These are phyloP conservation scores for Cliona cf. orientalis DNA, from an alignment of 37 sponge, comb jelly and placozoan species.

Conservation along the genomic window DNA sequence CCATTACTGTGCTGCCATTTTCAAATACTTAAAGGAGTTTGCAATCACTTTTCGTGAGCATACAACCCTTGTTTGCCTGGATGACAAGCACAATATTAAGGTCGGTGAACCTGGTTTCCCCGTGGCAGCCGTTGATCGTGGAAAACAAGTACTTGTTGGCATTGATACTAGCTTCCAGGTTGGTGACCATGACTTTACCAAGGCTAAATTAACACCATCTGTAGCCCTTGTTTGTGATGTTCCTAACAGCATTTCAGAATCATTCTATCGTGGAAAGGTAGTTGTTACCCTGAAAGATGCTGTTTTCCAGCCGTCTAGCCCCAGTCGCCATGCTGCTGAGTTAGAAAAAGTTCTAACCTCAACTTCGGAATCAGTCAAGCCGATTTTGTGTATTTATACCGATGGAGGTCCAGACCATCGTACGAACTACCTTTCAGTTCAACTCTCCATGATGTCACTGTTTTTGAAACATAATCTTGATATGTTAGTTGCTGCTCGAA, in stretches of 20 bases:
- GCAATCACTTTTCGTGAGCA: slow-evolving; percentile 30
- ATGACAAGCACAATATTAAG: slow-evolving; percentile 36
- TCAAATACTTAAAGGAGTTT: slow-evolving; percentile 35
- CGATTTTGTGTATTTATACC: too few species aligned
- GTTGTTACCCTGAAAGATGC: slow-evolving; percentile 39
- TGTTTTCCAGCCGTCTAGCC: slow-evolving; percentile 34
- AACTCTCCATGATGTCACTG: too few species aligned
- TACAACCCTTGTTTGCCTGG: slow-evolving; percentile 23
- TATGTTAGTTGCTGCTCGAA: too few species aligned
- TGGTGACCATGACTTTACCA: slow-evolving; percentile 43
- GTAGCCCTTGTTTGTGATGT: slow-evolving; percentile 24
- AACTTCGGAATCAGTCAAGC: too few species aligned
- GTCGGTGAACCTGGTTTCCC: slow-evolving; percentile 29
- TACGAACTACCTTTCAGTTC: too few species aligned
- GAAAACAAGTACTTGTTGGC: slow-evolving; percentile 21
- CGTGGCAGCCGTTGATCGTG: slow-evolving; percentile 63
- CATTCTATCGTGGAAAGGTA: slow-evolving; percentile 45
- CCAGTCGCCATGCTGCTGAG: slow-evolving; percentile 38
- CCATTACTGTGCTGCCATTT: slow-evolving; percentile 48
- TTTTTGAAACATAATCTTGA: too few species aligned
- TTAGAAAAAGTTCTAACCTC: neutral
- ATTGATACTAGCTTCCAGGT: slow-evolving; percentile 14
- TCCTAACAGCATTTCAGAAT: slow-evolving; percentile 16
- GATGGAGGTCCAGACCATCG: too few species aligned
- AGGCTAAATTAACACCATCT: slow-evolving; percentile 15